Evolutionary conservation across 2,797 vertebrate species (phyloP).

Genomic region (Meriones psammophilus): DNA sequence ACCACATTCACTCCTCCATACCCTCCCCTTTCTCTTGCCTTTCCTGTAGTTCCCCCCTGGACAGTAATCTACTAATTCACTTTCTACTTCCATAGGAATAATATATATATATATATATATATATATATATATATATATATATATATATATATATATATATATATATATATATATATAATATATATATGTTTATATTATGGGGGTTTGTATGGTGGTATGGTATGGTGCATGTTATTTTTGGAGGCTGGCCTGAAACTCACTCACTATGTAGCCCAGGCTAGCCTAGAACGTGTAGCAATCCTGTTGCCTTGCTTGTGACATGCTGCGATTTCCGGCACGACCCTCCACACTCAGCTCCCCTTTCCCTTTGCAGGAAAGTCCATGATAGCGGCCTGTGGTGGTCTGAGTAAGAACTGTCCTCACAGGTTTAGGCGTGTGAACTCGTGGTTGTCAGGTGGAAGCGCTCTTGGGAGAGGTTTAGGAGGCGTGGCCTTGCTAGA

Average conservation of each 20-base stretch:
- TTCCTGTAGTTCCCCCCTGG: background rate
- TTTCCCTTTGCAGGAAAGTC: background rate
- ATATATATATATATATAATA: no score
- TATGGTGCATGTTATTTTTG: background rate
- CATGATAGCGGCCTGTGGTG: background rate
- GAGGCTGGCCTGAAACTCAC: background rate
- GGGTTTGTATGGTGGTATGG: no score
- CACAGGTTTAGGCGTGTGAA: background rate
- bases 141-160: no score
- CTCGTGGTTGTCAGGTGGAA: background rate
- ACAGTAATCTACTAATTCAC: background rate
- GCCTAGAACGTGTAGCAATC: background rate
- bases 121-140: no score
- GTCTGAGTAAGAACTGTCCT: background rate
- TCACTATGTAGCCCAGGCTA: background rate
- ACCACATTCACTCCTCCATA: background rate
- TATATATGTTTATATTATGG: no score
- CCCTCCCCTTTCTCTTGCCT: background rate
- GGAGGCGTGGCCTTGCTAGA: background rate
- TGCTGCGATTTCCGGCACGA: background rate
- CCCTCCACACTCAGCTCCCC: background rate
- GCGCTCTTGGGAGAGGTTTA: background rate
- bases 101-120: no score
- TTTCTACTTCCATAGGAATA: background rate
- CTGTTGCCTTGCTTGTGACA: background rate